These are phyloP conservation scores for Thera obeliscata DNA, from an alignment of 2,888 invertebrate species.

Conservation along the genomic window DNA sequence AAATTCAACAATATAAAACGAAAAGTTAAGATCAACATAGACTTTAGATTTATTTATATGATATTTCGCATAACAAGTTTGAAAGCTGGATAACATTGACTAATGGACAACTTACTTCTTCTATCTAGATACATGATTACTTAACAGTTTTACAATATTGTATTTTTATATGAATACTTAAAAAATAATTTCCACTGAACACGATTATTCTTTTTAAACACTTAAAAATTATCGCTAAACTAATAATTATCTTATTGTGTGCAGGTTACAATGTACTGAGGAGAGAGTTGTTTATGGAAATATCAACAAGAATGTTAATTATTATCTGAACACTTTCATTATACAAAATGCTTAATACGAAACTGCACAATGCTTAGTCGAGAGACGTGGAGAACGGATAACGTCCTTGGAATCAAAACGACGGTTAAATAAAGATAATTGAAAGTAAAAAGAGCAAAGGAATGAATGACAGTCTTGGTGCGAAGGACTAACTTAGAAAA, in stretches of 20 bases:
- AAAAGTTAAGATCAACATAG: slow-evolving; percentile 73
- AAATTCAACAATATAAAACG: slow-evolving; percentile 72
- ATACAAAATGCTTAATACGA: slow-evolving; percentile 74
- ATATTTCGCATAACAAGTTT: slow-evolving; percentile 71
- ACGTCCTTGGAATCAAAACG: slow-evolving; percentile 68
- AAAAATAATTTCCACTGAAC: slow-evolving; percentile 81
- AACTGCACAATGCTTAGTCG: slow-evolving; percentile 71
- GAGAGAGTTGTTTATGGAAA: slow-evolving; percentile 58
- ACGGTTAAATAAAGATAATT: slow-evolving; percentile 67
- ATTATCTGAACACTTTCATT: slow-evolving; percentile 81
- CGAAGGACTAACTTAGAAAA: slow-evolving; percentile 90
- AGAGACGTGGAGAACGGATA: slow-evolving; percentile 68
- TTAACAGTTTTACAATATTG: slow-evolving; percentile 81
- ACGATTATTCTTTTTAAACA: slow-evolving; percentile 77
- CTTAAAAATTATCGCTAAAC: slow-evolving; percentile 79
- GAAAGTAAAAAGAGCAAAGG: slow-evolving; percentile 73
- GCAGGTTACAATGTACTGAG: slow-evolving; percentile 67
- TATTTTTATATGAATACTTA: slow-evolving; percentile 70
- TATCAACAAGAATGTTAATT: slow-evolving; percentile 61
- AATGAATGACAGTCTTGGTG: slow-evolving; percentile 82
- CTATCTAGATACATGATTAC: slow-evolving; percentile 81
- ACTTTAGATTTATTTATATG: slow-evolving; percentile 51
- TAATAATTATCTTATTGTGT: slow-evolving; percentile 79
- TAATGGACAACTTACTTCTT: slow-evolving; percentile 80
- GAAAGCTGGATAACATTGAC: slow-evolving; percentile 79